These are phyloP conservation scores for Pangasius sanitwongsei DNA, from an alignment of 2,797 vertebrate species.

Conservation along the genomic window DNA sequence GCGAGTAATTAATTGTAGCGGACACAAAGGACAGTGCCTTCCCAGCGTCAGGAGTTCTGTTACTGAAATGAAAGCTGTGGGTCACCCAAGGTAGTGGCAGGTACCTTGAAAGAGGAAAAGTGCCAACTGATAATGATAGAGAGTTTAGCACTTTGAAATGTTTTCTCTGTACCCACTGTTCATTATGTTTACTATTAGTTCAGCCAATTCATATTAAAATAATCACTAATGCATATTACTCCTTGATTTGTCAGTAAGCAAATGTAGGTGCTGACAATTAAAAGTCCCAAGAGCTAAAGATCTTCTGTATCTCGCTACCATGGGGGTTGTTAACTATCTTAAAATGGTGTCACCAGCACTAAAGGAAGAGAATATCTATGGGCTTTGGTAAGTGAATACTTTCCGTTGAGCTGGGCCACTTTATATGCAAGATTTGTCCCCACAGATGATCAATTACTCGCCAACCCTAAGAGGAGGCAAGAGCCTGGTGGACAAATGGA, in stretches of 20 bases:
- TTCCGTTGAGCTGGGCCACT: conserved; percentile 39
- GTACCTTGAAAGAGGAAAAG: conserved; percentile 25
- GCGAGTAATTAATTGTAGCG: conserved; percentile 70
- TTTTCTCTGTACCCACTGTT: neutral
- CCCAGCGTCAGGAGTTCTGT: conserved; percentile 62
- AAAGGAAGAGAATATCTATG: conserved; percentile 12
- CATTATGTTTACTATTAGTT: neutral
- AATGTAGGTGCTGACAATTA: neutral
- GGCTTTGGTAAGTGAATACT: conserved; percentile 36
- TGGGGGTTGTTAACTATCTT: neutral
- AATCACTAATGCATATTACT: neutral
- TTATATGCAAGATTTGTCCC: conserved; percentile 56
- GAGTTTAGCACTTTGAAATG: conserved; percentile 3
- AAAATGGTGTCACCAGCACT: conserved; percentile 25
- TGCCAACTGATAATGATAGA: neutral
- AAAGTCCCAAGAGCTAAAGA: conserved; percentile 14
- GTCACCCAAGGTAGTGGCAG: conserved; percentile 47
- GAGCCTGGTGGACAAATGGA: conserved; percentile 53
- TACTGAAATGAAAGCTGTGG: conserved; percentile 50
- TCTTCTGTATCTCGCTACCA: conserved; percentile 16
- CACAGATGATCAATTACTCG: conserved; percentile 53
- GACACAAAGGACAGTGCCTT: conserved; percentile 67
- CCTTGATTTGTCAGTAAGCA: neutral
- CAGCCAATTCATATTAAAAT: neutral
- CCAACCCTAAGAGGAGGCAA: conserved; percentile 49